Evolutionary conservation across 2,888 invertebrate genomes (phyloP), one percentile per base, ranked within the genome.

Genomic region (Andrena hattorfiana): DNA sequence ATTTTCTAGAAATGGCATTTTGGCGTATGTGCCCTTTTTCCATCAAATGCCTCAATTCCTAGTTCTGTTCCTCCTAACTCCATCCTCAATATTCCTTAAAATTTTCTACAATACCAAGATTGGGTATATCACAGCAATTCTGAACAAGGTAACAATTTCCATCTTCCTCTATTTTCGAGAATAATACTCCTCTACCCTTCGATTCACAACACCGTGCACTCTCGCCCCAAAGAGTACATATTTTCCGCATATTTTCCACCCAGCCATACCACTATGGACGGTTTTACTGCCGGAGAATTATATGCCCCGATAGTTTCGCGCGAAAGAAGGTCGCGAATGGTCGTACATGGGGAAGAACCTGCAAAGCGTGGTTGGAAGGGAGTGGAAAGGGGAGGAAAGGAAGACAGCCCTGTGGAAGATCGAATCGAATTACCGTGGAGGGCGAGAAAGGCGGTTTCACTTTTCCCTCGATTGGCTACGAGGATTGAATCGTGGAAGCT

Each of bases 401-500:
- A 49, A 74, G 74, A 77, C 48, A 48, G 64, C n/a, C 51, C 59
- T 64, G 28, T 75, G 69, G 79, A 85, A 82, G 80, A 80, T 77
- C 77, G 80, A 85, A 85, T 85, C 83, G 77, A 86, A 82, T 84
- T 84, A 86, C 73, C 75, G 77, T 32, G 76, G 68, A 76, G 77
- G 80, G 73, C 73, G 80, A 82, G 82, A 82, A 84, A 82, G 86
- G 76, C 83, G 87, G 87, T 89, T 86, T 89, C 86, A 89, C 89
- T 89, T 89, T 89, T 85, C 88, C 83, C 89, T 79, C 81, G 84
- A 87, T 87, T 85, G 87, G 83, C 81, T 74, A 63, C 77, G 83
- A 79, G 84, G 89, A 88, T 88, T 89, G 87, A 88, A 88, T 88
- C 88, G 86, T 78, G 88, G 89, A 83, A 89, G 86, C 77, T 83